phyloP scores from a whole-genome alignment of 2,113 vertebrate genomes.

The Lamprotornis superbus region DNA sequence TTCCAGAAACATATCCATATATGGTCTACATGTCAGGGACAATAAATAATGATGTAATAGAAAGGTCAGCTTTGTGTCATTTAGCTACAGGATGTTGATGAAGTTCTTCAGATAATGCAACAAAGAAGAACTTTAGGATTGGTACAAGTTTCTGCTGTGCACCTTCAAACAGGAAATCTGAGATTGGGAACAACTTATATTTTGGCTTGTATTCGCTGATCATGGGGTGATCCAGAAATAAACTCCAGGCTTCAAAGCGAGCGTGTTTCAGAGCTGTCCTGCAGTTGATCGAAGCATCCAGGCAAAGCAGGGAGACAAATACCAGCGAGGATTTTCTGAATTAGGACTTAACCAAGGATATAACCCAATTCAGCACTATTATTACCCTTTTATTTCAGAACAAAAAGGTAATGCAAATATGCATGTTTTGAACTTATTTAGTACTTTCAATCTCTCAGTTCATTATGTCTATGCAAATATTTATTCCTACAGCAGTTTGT shows the following conservation, averaged over 20 bases:
- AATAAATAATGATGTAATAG: conserved; percentile 75
- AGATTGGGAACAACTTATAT: conserved; percentile 76
- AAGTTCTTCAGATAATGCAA: conserved; percentile 47
- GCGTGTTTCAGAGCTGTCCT: conserved; percentile 64
- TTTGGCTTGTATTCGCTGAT: conserved; percentile 76
- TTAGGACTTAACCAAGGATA: conserved; percentile 51
- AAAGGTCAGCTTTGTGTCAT: conserved; percentile 63
- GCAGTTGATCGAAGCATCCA: conserved; percentile 68
- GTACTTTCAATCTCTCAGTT: background rate
- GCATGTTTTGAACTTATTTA: conserved; percentile 56
- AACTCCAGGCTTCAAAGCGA: conserved; percentile 77
- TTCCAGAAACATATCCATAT: conserved; percentile 81
- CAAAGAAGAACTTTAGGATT: conserved; percentile 36
- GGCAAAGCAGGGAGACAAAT: conserved; percentile 63
- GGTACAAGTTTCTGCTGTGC: conserved; percentile 33
- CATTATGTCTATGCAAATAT: background rate
- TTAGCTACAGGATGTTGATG: conserved; percentile 60
- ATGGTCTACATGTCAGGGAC: conserved; percentile 74
- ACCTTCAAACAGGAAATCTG: conserved; percentile 76
- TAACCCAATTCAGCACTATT: background rate
- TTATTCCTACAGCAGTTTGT: background rate
- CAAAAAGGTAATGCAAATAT: conserved; percentile 72
- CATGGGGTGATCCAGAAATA: conserved; percentile 84
- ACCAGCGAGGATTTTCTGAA: conserved; percentile 62
- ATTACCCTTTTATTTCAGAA: conserved; percentile 30